Percentiles rank a stretch among this genome's conserved stretches.
Conservation (phyloP, 2,113 vertebrate species). For the Apaloderma vittatum region DNA sequence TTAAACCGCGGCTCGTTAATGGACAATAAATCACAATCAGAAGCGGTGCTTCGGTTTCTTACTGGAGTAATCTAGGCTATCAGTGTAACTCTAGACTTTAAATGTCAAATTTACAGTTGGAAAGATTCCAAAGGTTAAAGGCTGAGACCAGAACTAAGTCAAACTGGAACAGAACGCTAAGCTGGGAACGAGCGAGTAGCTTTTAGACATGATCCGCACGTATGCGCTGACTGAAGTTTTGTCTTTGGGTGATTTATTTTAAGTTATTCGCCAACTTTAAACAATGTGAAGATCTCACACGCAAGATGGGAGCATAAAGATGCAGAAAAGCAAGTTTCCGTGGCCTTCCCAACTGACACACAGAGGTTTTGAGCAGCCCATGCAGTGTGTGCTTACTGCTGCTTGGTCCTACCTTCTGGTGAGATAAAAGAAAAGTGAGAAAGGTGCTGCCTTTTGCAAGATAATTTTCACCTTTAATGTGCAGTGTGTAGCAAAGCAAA, state of each 20-base stretch:
- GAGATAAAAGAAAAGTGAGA: not conserved
- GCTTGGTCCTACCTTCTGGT: not conserved
- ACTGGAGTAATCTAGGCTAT: not conserved
- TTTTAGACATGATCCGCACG: slow-evolving; percentile 1
- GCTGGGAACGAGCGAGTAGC: not conserved
- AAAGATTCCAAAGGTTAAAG: not conserved
- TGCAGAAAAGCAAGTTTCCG: not conserved
- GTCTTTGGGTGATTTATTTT: not conserved
- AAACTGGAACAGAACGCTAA: not conserved
- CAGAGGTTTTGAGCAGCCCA: not conserved
- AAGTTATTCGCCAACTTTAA: not conserved
- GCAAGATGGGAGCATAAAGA: not conserved
- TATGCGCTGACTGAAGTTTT: not conserved
- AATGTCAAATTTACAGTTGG: not conserved
- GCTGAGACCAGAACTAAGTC: not conserved
- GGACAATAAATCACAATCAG: not conserved
- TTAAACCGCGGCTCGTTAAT: not conserved
- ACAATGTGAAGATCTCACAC: not conserved
- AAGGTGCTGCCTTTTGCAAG: not conserved
- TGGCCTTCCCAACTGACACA: not conserved
- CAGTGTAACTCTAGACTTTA: not conserved
- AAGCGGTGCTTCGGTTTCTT: not conserved
- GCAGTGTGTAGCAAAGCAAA: not conserved
- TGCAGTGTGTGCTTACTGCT: not conserved
- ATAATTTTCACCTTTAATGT: not conserved